Conservation (phyloP, 2,113 vertebrate species). For the Empidonax traillii region DNA sequence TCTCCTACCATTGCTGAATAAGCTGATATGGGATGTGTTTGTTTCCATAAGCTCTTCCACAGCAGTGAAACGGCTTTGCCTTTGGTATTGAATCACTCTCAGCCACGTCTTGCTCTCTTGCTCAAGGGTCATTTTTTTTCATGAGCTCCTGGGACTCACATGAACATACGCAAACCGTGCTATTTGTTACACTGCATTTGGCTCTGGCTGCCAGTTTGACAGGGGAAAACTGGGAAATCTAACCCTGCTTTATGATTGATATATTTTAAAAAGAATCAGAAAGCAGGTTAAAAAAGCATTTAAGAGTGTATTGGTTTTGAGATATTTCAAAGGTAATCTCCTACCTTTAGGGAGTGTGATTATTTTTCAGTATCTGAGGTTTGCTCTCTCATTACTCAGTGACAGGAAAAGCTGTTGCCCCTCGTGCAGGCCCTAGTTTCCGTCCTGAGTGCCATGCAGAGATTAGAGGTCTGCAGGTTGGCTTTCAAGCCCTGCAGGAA, state of each 20-base stretch:
- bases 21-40: not conserved
- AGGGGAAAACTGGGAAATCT: not conserved
- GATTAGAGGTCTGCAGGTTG: constrained; percentile 6
- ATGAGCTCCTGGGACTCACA: not conserved
- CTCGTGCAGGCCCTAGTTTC: not conserved
- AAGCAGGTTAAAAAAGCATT: not conserved
- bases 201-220: not conserved
- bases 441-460: not conserved
- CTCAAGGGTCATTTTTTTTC: not conserved
- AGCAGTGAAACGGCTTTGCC: not conserved
- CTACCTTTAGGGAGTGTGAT: not conserved
- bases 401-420: not conserved
- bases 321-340: not conserved
- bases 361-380: not conserved
- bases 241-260: not conserved
- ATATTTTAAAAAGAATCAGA: not conserved
- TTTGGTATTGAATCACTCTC: not conserved
- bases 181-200: not conserved
- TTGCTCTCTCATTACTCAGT: not conserved
- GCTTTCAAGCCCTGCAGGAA: not conserved
- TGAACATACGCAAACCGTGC: not conserved
- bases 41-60: not conserved
- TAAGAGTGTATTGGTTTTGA: not conserved
- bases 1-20: not conserved
- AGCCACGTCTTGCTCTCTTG: not conserved